Base-by-base conservation (phyloP, 2,888 invertebrate genomes). In the Norana najaformis region DNA sequence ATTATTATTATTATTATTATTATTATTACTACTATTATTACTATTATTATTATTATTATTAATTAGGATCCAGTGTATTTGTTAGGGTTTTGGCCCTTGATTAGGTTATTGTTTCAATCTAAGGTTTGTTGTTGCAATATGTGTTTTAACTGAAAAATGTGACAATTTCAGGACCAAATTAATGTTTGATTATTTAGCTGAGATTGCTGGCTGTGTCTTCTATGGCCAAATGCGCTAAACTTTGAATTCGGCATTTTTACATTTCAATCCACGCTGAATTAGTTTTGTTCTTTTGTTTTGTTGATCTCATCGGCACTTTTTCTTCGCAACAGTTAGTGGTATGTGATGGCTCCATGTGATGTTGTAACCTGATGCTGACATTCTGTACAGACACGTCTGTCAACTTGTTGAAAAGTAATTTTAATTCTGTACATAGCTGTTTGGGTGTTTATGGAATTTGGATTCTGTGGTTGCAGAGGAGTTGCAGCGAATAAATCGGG, bases 341-440 rank as follows among this genome's bases (percentile, higher is more conserved):
- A 69, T 16, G 47, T 69, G n/a, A n/a, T 69, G 30, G n/a, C 69
- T 47, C 47, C n/a, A 8, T 30, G 69, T 69, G 69, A 69, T 69
- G 69, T 69, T 30, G 30, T 69, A n/a, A n/a, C n/a, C n/a, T n/a
- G 69, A 30, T 69, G 69, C 47, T 20, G 20, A 69, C n/a, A n/a
- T 69, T 69, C 1, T 69, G 69, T 69, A 69, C 30, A 69, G 69
- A 69, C 30, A 69, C n/a, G 69, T n/a, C n/a, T 69, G 69, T 13
- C n/a, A n/a, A 69, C 69, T 8, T 69, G 69, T 69, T 69, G 30
- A n/a, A 69, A 69, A 69, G 30, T 69, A 69, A 69, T 69, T 69
- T n/a, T 69, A n/a, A 69, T 69, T 69, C 69, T 69, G 69, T 69
- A 69, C 30, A 69, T 69, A 69, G 69, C n/a, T 69, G 69, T 69